A percentile compares a stretch with the other conserved stretches of the same genome.
Evolutionary conservation across 2,797 vertebrate species (phyloP).

Genomic region (Sitta carolinensis): DNA sequence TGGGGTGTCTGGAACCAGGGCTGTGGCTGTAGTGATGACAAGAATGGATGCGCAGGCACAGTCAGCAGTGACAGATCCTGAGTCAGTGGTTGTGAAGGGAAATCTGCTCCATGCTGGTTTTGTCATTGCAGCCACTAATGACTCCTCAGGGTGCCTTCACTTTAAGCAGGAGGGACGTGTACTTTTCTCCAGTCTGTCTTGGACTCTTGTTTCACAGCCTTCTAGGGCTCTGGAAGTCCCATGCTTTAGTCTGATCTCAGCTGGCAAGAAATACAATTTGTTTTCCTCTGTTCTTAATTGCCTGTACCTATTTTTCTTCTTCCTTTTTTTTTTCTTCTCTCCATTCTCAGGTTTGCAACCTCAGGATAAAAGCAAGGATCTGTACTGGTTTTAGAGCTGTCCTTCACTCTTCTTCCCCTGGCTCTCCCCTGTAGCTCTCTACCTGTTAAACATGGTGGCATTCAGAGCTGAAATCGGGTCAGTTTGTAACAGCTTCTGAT

Average conservation of each 20-base stretch:
- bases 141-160: background rate
- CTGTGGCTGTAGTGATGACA: background rate
- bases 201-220: background rate
- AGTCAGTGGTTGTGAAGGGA: background rate
- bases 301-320: slow-evolving; percentile 70
- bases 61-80: background rate
- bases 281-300: slow-evolving; percentile 68
- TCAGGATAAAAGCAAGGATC: slow-evolving; percentile 97
- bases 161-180: background rate
- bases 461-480: slow-evolving; percentile 74
- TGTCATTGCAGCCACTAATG: background rate
- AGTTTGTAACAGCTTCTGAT: slow-evolving; percentile 92
- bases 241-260: background rate
- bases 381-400: slow-evolving; percentile 95
- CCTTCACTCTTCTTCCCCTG: slow-evolving; percentile 72
- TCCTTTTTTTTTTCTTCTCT: slow-evolving; percentile 67
- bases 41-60: background rate
- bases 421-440: slow-evolving; percentile 79
- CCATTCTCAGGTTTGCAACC: slow-evolving; percentile 91
- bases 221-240: background rate
- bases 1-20: background rate
- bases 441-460: slow-evolving; percentile 71
- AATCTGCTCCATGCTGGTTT: rapidly evolving
- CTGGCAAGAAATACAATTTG: slow-evolving; percentile 44
- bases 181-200: background rate